Conservation (phyloP, 2,113 vertebrate species). For the Abramis brama region DNA sequence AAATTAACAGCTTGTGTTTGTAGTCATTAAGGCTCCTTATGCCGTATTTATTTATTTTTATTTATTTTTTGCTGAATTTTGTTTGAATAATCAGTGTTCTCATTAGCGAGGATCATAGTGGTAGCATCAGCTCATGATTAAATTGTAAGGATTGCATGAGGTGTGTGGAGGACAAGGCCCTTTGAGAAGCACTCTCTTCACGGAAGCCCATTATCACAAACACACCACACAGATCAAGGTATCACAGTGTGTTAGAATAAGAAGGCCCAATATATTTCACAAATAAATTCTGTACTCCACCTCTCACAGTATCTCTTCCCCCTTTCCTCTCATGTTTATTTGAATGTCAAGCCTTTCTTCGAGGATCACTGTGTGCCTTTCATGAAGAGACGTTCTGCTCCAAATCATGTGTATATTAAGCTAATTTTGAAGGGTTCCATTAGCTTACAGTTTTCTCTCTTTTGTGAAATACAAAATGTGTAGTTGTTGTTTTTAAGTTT, state of each 20-base stretch:
- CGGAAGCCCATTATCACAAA: slow-evolving; percentile 18
- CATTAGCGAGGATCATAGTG: slow-evolving; percentile 17
- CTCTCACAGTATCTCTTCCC: neutral
- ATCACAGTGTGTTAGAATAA: slow-evolving; percentile 16
- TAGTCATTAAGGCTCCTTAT: neutral
- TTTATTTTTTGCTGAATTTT: neutral
- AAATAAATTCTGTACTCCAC: neutral
- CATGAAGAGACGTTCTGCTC: neutral
- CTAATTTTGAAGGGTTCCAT: neutral
- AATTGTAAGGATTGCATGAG: slow-evolving; percentile 24
- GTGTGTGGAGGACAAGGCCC: slow-evolving; percentile 31
- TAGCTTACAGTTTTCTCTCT: neutral
- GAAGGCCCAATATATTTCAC: neutral
- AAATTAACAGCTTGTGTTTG: slow-evolving; percentile 37
- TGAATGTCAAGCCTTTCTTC: neutral
- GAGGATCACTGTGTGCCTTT: neutral
- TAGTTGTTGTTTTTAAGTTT: neutral
- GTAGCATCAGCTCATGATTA: slow-evolving; percentile 16
- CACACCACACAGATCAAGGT: neutral
- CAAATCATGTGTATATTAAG: neutral
- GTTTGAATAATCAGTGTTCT: slow-evolving; percentile 28
- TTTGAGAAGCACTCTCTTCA: neutral
- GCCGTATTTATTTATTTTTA: neutral
- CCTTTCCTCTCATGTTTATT: neutral
- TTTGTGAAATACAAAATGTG: neutral